phyloP scores from a whole-genome alignment of 2,888 invertebrate species.

The Dryomyza anilis region DNA sequence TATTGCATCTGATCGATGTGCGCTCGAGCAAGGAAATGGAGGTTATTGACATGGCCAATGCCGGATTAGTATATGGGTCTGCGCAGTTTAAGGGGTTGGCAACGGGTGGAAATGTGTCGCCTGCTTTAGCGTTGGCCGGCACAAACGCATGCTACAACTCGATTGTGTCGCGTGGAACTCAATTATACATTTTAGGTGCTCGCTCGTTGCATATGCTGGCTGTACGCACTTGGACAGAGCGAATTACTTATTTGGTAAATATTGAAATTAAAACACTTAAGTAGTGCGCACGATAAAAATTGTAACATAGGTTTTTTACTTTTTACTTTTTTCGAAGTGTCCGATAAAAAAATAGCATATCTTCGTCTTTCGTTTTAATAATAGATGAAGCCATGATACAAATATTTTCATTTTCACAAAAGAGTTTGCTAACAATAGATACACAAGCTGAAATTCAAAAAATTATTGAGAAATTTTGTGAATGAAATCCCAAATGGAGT shows the following conservation, averaged over 20 bases:
- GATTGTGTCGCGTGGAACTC: conserved; percentile 69
- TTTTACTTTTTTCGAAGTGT: too few relatives aligned
- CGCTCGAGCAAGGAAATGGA: conserved; percentile 85
- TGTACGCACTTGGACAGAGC: conserved; percentile 71
- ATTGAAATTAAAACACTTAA: too few relatives aligned
- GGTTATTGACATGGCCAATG: conserved; percentile 78
- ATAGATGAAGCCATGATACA: background rate
- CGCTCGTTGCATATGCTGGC: conserved; percentile 66
- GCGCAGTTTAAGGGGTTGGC: conserved; percentile 87
- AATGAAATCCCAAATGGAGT: too few relatives aligned
- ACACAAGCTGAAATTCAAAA: too few relatives aligned
- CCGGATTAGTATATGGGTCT: conserved; percentile 83
- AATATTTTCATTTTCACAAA: too few relatives aligned
- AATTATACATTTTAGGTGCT: conserved; percentile 74
- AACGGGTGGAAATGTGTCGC: conserved; percentile 90
- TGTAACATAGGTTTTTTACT: too few relatives aligned
- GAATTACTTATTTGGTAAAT: conserved; percentile 67
- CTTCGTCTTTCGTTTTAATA: too few relatives aligned
- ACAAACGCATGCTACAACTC: conserved; percentile 75
- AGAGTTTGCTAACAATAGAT: too few relatives aligned
- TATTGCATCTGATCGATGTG: conserved; percentile 86
- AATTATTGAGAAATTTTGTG: too few relatives aligned
- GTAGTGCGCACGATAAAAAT: too few relatives aligned
- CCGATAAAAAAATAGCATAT: too few relatives aligned
- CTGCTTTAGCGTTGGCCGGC: conserved; percentile 67